Conservation (phyloP, 2,113 vertebrate genomes). For the Glaucomys volans region DNA sequence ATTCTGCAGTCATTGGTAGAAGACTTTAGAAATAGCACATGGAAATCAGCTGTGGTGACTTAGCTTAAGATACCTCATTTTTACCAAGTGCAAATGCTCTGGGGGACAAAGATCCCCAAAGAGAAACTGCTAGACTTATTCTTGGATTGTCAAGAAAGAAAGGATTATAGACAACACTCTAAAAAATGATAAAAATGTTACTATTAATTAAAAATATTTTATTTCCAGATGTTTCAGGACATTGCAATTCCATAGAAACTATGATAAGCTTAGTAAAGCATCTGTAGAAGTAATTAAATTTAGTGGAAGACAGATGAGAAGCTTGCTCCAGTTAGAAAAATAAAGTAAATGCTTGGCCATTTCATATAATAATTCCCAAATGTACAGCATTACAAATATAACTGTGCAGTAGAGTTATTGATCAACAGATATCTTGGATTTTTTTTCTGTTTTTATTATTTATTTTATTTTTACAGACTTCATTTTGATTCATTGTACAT, state of each 20-base stretch:
- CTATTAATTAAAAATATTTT: conserved; percentile 32
- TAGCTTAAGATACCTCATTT: conserved; percentile 31
- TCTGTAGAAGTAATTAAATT: conserved; percentile 26
- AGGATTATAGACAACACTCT: not conserved
- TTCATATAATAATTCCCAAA: not conserved
- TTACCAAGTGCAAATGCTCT: conserved; percentile 40
- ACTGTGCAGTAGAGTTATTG: not conserved
- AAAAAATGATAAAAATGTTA: conserved; percentile 46
- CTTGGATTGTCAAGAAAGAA: conserved; percentile 49
- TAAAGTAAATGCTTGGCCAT: not conserved
- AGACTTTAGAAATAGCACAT: not conserved
- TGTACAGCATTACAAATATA: not conserved
- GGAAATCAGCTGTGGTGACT: not conserved
- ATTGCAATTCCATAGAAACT: conserved; percentile 26
- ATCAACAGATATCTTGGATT: not conserved
- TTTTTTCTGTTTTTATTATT: too few relatives aligned
- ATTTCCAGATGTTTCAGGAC: conserved; percentile 41
- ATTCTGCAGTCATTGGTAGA: not conserved
- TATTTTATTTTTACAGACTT: too few relatives aligned
- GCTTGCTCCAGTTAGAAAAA: conserved; percentile 22
- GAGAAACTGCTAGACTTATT: conserved; percentile 40
- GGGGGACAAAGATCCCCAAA: not conserved
- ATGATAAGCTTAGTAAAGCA: not conserved
- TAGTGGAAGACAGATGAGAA: conserved; percentile 1
- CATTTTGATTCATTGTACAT: too few relatives aligned